Evolutionary conservation across 2,113 vertebrate species (phyloP).

Genomic region (Notechis scutatus): DNA sequence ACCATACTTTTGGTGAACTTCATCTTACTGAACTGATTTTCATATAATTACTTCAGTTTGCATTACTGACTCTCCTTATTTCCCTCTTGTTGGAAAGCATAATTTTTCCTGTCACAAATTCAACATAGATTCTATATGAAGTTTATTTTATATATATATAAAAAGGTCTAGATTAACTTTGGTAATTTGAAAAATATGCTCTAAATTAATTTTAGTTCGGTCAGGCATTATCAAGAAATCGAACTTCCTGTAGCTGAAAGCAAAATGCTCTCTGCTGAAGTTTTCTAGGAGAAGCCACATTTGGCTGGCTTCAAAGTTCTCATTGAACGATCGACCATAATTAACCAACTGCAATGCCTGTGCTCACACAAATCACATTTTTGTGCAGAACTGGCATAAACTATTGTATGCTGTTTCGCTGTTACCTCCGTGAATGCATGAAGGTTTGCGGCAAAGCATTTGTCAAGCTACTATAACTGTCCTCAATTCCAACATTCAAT

Average conservation of each 20-base stretch:
- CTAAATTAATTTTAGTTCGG: background rate
- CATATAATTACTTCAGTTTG: slow-evolving; percentile 52
- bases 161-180: background rate
- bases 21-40: slow-evolving; percentile 34
- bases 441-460: background rate
- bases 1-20: slow-evolving; percentile 40
- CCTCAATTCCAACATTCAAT: background rate
- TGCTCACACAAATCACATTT: background rate
- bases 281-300: background rate
- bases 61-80: slow-evolving; percentile 2
- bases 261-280: background rate
- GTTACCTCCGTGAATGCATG: background rate
- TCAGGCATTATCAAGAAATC: background rate
- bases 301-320: background rate
- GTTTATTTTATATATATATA: background rate
- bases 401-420: background rate
- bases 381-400: background rate
- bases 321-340: background rate
- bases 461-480: background rate
- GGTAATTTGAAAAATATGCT: background rate
- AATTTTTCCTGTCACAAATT: background rate
- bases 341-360: background rate
- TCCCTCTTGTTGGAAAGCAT: background rate
- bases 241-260: background rate
- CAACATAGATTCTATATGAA: background rate